Percentiles rank a stretch among this genome's conserved stretches.
Conservation (phyloP, 1,140 invertebrate species). For the Camponotus vicinus region DNA sequence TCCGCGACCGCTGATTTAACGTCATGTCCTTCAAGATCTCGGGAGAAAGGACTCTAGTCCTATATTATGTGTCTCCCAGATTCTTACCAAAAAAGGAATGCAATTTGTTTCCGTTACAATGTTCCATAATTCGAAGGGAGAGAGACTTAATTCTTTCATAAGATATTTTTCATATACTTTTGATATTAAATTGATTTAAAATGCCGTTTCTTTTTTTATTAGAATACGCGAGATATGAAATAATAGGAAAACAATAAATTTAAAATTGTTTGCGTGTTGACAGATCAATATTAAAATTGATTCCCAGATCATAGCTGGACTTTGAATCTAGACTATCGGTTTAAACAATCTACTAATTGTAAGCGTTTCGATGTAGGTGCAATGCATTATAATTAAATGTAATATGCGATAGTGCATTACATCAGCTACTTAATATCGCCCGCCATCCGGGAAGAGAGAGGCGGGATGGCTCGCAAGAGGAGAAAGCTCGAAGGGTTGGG, state of each 20-base stretch:
- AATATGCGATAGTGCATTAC: conserved; percentile 30
- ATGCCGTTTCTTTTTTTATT: background rate
- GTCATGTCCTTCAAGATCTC: background rate
- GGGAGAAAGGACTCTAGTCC: background rate
- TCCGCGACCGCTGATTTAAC: conserved; percentile 8
- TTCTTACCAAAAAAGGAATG: background rate
- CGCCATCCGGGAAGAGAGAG: conserved; percentile 26
- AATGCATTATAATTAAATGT: conserved; percentile 17
- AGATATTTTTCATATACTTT: background rate
- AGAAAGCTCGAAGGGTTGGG: conserved; percentile 52
- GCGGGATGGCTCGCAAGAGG: conserved; percentile 38
- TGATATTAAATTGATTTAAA: background rate
- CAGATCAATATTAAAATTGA: background rate
- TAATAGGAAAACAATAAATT: background rate
- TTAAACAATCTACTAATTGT: background rate
- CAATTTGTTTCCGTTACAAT: background rate
- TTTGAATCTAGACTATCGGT: background rate
- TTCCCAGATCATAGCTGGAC: background rate
- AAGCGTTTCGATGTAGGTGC: background rate
- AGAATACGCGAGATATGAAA: too few species aligned
- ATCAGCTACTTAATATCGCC: conserved; percentile 39
- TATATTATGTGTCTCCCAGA: background rate
- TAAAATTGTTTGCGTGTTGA: background rate
- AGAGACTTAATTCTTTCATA: background rate
- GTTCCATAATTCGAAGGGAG: background rate